phyloP scores from a whole-genome alignment of 2,888 invertebrate species.

The Troides helena region DNA sequence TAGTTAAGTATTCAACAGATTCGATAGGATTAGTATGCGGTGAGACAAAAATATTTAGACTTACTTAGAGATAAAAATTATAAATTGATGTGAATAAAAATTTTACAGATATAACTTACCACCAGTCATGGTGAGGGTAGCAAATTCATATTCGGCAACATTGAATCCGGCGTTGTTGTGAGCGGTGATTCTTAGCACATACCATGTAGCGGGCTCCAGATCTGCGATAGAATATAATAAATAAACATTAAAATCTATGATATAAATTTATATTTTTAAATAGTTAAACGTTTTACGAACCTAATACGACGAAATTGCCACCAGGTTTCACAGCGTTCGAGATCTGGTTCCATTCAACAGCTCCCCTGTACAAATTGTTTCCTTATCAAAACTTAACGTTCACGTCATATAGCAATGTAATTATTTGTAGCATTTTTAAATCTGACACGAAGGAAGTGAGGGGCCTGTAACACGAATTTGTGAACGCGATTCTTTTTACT shows the following conservation, averaged over 20 bases:
- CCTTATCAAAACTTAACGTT: not conserved
- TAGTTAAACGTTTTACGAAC: slow-evolving; percentile 44
- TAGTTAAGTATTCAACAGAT: too few species aligned
- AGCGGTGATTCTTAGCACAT: slow-evolving; percentile 93
- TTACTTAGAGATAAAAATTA: too few species aligned
- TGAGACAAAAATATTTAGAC: too few species aligned
- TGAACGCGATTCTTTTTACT: too few species aligned
- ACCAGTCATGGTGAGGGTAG: slow-evolving; percentile 95
- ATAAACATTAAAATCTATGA: not conserved
- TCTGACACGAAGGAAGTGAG: too few species aligned
- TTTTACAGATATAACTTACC: slow-evolving; percentile 81
- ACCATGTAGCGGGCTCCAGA: slow-evolving; percentile 96
- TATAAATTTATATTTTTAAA: not conserved
- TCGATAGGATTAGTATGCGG: too few species aligned
- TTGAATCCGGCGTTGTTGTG: slow-evolving; percentile 98
- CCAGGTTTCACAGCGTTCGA: slow-evolving; percentile 95
- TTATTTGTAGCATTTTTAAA: not conserved
- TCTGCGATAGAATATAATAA: slow-evolving; percentile 68
- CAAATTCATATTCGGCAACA: slow-evolving; percentile 97
- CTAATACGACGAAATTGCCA: slow-evolving; percentile 92
- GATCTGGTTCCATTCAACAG: slow-evolving; percentile 95
- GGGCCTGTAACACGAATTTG: too few species aligned
- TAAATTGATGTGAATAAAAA: not conserved
- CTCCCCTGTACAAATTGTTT: slow-evolving; percentile 78
- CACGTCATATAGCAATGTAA: not conserved